Conservation (phyloP, 2,113 vertebrate species). For the Hypocryptadius cinnamomeus region DNA sequence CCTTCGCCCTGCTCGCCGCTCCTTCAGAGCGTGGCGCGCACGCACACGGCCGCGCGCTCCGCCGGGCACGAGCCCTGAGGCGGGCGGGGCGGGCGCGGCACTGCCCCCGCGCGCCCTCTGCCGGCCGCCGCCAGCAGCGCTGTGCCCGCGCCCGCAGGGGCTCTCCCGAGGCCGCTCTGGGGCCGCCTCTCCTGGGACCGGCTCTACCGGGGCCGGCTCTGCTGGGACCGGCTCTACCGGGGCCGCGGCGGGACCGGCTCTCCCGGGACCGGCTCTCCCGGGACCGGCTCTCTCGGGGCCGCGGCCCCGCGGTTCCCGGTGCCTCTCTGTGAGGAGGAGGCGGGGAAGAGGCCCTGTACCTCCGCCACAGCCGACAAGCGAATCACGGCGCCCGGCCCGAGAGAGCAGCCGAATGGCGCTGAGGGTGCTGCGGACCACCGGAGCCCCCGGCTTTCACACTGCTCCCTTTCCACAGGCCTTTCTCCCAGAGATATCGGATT, state of each 20-base stretch:
- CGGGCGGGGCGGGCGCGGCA: too few relatives aligned
- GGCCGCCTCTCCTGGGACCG: too few relatives aligned
- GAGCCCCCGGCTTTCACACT: too few relatives aligned
- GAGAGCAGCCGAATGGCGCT: neutral
- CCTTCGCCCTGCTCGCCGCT: accelerated
- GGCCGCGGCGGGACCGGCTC: too few relatives aligned
- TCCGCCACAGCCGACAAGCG: accelerated
- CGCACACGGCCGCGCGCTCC: neutral
- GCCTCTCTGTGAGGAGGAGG: accelerated
- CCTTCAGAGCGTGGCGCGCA: neutral
- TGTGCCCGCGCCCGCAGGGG: too few relatives aligned
- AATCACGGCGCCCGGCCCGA: accelerated
- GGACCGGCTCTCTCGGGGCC: accelerated
- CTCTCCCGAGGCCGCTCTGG: too few relatives aligned
- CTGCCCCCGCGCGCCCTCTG: too few relatives aligned
- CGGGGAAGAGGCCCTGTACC: accelerated
- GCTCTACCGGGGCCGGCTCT: too few relatives aligned
- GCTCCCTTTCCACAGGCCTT: neutral
- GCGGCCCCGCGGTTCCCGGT: accelerated
- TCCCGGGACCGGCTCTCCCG: neutral
- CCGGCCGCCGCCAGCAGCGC: too few relatives aligned
- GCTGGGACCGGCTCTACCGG: too few relatives aligned
- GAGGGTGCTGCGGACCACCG: accelerated
- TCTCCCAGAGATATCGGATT: neutral
- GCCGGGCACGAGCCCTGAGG: too few relatives aligned